Conservation (phyloP, 2,888 invertebrate species). For the Prosopocoilus inquinatus region DNA sequence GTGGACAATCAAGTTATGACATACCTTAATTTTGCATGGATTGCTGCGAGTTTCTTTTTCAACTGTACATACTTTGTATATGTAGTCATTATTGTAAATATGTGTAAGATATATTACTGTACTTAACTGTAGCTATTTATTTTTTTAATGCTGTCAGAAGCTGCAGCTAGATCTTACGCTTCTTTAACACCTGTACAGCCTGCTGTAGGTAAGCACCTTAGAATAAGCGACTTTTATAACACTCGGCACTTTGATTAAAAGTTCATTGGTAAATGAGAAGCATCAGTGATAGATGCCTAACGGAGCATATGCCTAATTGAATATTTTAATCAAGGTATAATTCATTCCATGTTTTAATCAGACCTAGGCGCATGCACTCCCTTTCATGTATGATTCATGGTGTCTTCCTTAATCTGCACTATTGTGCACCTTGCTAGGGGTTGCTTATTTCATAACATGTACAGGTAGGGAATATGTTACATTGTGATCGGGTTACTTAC, state of each 20-base stretch:
- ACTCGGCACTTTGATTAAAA: too few relatives aligned
- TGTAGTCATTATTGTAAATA: background rate
- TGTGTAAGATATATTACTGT: constrained; percentile 5
- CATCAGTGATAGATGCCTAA: too few relatives aligned
- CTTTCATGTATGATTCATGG: constrained; percentile 22
- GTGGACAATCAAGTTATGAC: too few relatives aligned
- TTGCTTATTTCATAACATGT: constrained; percentile 17
- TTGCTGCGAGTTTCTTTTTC: too few relatives aligned
- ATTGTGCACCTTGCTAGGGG: constrained; percentile 17
- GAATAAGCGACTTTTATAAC: too few relatives aligned
- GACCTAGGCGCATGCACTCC: constrained; percentile 10
- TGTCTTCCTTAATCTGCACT: constrained; percentile 16
- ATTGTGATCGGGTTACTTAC: constrained; percentile 29
- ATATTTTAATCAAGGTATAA: too few relatives aligned
- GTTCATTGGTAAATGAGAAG: too few relatives aligned
- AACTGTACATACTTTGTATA: too few relatives aligned
- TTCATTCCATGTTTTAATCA: constrained; percentile 2
- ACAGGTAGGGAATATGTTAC: constrained; percentile 28
- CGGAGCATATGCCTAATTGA: too few relatives aligned
- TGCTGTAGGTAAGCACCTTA: constrained; percentile 52
- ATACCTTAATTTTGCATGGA: too few relatives aligned
- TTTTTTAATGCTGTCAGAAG: constrained; percentile 49
- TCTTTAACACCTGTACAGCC: constrained; percentile 56
- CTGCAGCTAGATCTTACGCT: constrained; percentile 56
- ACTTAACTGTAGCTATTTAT: constrained; percentile 13